These are phyloP conservation scores for Herpailurus yagouaroundi DNA, from an alignment of 2,113 vertebrate genomes.

Conservation along the genomic window DNA sequence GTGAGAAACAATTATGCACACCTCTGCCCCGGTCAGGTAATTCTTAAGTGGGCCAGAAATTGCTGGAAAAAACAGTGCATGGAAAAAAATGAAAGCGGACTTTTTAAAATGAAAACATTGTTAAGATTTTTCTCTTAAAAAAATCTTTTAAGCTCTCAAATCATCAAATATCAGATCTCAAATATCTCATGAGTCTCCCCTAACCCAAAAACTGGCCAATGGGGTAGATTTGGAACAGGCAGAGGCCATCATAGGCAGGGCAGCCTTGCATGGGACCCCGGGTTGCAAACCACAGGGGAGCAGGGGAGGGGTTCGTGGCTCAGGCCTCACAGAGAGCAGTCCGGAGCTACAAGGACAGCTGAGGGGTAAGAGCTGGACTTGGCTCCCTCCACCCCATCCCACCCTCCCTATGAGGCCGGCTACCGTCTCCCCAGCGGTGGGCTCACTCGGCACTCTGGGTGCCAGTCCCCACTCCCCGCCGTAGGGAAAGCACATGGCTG, in stretches of 20 bases:
- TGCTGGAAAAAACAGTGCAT: neutral
- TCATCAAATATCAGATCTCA: neutral
- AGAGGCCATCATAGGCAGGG: neutral
- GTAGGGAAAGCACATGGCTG: rapidly evolving
- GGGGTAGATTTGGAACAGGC: rapidly evolving
- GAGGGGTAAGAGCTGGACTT: neutral
- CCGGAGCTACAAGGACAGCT: neutral
- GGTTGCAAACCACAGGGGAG: neutral
- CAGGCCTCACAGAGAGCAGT: neutral
- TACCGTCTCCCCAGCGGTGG: no score
- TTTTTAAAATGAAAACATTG: neutral
- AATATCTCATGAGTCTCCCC: neutral
- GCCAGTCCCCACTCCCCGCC: neutral
- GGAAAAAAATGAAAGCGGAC: neutral
- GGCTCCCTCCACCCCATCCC: neutral
- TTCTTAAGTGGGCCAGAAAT: neutral
- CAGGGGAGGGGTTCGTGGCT: neutral
- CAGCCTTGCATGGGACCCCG: neutral
- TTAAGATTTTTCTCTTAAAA: neutral
- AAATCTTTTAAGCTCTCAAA: neutral
- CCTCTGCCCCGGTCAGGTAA: neutral
- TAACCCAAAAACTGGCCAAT: neutral
- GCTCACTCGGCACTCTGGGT: neutral
- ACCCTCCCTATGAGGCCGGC: neutral
- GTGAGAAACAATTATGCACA: neutral